Conservation (phyloP, 2,888 invertebrate species). For the Globia sparganii region DNA sequence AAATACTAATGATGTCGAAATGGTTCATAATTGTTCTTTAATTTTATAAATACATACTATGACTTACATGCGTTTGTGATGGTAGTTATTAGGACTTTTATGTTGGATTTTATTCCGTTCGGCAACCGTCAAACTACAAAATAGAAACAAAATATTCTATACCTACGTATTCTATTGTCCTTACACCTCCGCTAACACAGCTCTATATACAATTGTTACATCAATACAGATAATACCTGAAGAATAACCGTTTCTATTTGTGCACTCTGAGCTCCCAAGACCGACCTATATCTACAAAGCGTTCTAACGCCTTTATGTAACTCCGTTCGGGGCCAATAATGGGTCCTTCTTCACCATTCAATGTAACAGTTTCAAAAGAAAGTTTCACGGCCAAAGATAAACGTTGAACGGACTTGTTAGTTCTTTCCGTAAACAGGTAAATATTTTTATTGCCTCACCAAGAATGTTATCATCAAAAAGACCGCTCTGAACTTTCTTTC, state of each 20-base stretch:
- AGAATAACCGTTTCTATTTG: constrained; percentile 38
- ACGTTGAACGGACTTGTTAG: constrained; percentile 31
- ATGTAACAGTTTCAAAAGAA: constrained; percentile 71
- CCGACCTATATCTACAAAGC: constrained; percentile 18
- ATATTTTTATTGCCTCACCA: constrained; percentile 72
- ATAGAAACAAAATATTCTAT: neutral
- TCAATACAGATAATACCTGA: constrained; percentile 42
- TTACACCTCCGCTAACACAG: neutral
- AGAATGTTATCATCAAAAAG: constrained; percentile 72
- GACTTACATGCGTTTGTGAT: neutral
- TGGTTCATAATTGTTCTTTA: constrained; percentile 32
- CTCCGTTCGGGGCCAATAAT: constrained; percentile 34
- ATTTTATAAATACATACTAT: constrained; percentile 22
- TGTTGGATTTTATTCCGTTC: neutral
- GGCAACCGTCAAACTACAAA: neutral
- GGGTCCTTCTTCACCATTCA: constrained; percentile 31
- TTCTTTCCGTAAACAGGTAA: constrained; percentile 75
- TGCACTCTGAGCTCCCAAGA: constrained; percentile 6
- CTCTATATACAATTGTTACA: constrained; percentile 18
- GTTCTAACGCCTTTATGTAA: constrained; percentile 21
- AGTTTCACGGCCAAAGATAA: constrained; percentile 70
- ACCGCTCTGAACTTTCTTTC: constrained; percentile 73
- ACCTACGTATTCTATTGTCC: constrained; percentile 23
- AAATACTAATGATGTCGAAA: constrained; percentile 34
- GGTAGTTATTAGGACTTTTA: neutral